Evolutionary conservation across 2,113 vertebrate genomes (phyloP).

Genomic region (Agelaius phoeniceus): DNA sequence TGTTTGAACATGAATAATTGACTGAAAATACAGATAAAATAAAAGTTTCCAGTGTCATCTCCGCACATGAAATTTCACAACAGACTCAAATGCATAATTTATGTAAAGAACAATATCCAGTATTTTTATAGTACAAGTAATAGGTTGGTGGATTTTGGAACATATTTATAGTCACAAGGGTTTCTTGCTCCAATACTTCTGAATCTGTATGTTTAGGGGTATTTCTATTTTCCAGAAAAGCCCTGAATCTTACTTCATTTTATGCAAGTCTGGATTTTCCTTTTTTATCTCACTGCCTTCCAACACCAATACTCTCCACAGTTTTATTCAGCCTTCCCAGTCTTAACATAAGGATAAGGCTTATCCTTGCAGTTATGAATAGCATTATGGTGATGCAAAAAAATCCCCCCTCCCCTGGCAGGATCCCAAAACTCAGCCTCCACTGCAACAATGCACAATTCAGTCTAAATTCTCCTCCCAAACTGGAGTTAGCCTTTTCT

Average conservation of each 20-base stretch:
- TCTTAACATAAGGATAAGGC: neutral
- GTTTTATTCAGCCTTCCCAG: neutral
- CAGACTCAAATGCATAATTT: neutral
- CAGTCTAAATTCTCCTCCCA: neutral
- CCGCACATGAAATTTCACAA: neutral
- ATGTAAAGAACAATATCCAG: neutral
- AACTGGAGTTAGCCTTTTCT: neutral
- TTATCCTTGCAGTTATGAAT: neutral
- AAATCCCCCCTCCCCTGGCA: neutral
- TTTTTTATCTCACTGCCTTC: neutral
- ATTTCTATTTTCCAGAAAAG: neutral
- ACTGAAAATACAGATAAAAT: slow-evolving; percentile 4
- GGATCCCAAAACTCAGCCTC: neutral
- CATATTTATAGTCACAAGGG: neutral
- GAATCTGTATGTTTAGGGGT: neutral
- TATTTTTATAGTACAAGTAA: neutral
- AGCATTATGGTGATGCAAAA: neutral
- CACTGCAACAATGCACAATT: neutral
- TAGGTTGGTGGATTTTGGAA: neutral
- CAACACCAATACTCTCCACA: fast-evolving
- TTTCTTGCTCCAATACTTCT: neutral
- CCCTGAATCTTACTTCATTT: neutral
- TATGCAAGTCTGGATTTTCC: neutral
- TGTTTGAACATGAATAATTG: neutral
- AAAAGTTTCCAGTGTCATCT: neutral